Percentiles rank a stretch among this genome's conserved stretches.
phyloP scores from a whole-genome alignment of 2,113 vertebrate species.

The Crotalus helleri region DNA sequence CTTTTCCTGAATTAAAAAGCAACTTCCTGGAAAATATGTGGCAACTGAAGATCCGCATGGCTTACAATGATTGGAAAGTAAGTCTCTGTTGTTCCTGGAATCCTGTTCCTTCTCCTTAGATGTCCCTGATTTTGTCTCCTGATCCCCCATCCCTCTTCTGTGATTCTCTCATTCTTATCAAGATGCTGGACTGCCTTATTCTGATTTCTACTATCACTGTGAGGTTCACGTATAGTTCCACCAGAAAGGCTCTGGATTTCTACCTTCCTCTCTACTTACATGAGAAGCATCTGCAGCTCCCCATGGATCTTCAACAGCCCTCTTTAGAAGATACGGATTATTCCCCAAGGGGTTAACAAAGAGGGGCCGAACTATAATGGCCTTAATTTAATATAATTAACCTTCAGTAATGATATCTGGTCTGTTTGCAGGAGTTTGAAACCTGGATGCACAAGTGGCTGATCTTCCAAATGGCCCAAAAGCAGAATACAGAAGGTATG shows the following conservation, averaged over 20 bases:
- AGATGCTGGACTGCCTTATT: neutral
- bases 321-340: neutral
- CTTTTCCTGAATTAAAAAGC: constrained; percentile 75
- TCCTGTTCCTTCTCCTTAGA: neutral
- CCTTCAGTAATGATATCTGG: neutral
- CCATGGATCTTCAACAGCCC: neutral
- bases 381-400: neutral
- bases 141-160: neutral
- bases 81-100: constrained; percentile 13
- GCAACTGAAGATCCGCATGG: constrained; percentile 68
- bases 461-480: constrained; percentile 82
- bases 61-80: constrained; percentile 71
- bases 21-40: constrained; percentile 74
- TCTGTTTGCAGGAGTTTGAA: constrained; percentile 74
- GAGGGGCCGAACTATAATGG: neutral
- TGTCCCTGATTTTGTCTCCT: neutral
- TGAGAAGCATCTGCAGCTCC: neutral
- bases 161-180: neutral
- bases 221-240: neutral
- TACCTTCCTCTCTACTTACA: neutral
- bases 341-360: neutral
- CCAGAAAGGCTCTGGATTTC: too few species aligned
- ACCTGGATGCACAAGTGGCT: constrained; percentile 87
- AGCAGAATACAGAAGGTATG: constrained; percentile 43
- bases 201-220: neutral